Percentiles rank a stretch among this genome's conserved stretches.
phyloP scores from a whole-genome alignment of 2,888 invertebrate genomes.

The Pheosia gnoma region DNA sequence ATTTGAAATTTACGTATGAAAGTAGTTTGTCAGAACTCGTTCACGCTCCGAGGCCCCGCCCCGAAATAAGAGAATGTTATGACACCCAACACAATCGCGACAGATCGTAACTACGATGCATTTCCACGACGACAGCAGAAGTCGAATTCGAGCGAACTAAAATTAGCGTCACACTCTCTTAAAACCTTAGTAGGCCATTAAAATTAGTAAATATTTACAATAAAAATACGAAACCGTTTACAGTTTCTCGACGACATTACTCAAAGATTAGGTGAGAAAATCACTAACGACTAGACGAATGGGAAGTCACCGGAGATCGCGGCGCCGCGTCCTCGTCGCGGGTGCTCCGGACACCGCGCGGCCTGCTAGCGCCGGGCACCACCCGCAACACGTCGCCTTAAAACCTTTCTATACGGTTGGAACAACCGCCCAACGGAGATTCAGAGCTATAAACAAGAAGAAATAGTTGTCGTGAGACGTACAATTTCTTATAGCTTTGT shows the following conservation, averaged over 20 bases:
- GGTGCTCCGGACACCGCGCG: constrained; percentile 13
- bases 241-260: constrained; percentile 73
- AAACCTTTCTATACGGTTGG: too few species aligned
- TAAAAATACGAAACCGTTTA: constrained; percentile 76
- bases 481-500: too few species aligned
- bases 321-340: constrained; percentile 31
- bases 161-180: constrained; percentile 75
- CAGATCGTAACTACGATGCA: constrained; percentile 9
- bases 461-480: too few species aligned
- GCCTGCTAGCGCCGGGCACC: neutral
- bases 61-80: constrained; percentile 29
- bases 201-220: constrained; percentile 80
- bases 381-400: too few species aligned
- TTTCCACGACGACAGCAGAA: constrained; percentile 52
- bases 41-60: constrained; percentile 24
- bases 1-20: constrained; percentile 52
- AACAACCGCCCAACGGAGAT: too few species aligned
- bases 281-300: constrained; percentile 73
- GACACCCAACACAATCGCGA: constrained; percentile 39
- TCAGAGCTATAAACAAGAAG: too few species aligned
- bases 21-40: constrained; percentile 39
- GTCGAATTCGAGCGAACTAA: constrained; percentile 70
- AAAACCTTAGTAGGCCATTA: constrained; percentile 77
- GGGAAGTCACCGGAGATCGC: constrained; percentile 41
- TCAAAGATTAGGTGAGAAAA: constrained; percentile 80